Evolutionary conservation across 1,140 invertebrate genomes (phyloP), one percentile per base, ranked within the genome.

Genomic region (Limonius californicus): DNA sequence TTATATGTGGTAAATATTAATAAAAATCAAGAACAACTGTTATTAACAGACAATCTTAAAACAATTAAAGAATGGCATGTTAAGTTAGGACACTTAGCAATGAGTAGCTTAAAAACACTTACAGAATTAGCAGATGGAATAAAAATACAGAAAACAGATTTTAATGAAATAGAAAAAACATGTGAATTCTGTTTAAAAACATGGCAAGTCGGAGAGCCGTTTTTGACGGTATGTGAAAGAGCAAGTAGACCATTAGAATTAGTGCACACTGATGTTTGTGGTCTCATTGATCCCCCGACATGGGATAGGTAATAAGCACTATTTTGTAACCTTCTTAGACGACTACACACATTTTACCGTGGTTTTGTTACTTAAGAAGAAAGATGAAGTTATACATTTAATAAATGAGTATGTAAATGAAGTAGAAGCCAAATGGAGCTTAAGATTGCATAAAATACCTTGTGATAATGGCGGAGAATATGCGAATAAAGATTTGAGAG

Each of bases 201-300:
- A 75, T 57, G 50, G 45, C 18, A 35, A 16, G 20, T 15, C 11
- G 32, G 54, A 47, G 0, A 42, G 12, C 27, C 53, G 2, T 62
- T 62, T 47, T 21, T 8, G 14, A 45, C 12, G 8, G 12, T 9
- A 32, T 18, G 42, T 3, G 21, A 68, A 72, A 55, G 19, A 16
- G 35, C 35, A 39, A 2, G 35, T 39, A 39, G 11, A 39, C 54
- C 65, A 35, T 70, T 74, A 55, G 47, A 72, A 39, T 27, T 72
- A 6, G 56, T 75, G 0, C 72, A 76, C 56, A 70, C 63, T 30
- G 75, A 78, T 69, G 65, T 77, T 0, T 77, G 72, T 69, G 74
- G 74, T 42, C 74, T 73, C 6, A 75, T 77, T 14, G 64, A 60
- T 20, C 68, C 67, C 32, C 12, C 56, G 14, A 70, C 53, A 59